Evolutionary conservation across 2,113 vertebrate genomes (phyloP).

Genomic region (Saimiri boliviensis): DNA sequence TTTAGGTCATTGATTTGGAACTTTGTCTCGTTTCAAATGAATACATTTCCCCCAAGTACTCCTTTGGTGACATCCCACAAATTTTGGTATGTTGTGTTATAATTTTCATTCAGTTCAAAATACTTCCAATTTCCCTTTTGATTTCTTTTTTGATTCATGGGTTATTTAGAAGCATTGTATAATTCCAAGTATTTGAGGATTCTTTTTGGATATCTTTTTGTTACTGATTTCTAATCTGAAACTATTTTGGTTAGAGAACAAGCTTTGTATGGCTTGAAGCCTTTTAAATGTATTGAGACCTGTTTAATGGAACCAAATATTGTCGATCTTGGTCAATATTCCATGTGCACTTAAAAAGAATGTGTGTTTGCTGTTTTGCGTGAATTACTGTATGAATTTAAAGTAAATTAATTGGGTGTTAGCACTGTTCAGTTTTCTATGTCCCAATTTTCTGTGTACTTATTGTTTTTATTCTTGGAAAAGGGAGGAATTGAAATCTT

Average conservation of each 20-base stretch:
- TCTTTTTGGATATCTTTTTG: not conserved
- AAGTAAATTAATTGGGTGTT: not conserved
- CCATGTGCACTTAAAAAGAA: not conserved
- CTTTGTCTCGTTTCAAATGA: not conserved
- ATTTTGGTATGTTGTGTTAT: not conserved
- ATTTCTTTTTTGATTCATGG: not conserved
- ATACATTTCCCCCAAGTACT: not conserved
- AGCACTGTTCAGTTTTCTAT: not conserved
- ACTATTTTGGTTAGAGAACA: not conserved
- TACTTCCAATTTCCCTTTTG: not conserved
- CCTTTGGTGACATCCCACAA: not conserved
- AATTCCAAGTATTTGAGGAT: not conserved
- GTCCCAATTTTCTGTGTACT: not conserved
- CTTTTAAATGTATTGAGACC: not conserved
- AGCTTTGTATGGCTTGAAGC: not conserved
- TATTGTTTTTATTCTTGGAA: not conserved
- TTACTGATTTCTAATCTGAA: slow-evolving; percentile 20
- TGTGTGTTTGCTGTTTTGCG: not conserved
- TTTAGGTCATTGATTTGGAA: not conserved
- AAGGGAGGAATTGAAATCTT: not conserved
- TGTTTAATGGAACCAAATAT: not conserved
- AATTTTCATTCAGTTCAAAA: not conserved
- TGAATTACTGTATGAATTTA: not conserved
- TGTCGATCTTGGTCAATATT: not conserved
- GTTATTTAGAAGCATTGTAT: not conserved